These are phyloP conservation scores for Tenualosa thibaudeaui DNA, from an alignment of 2,797 vertebrate genomes.

Conservation along the genomic window DNA sequence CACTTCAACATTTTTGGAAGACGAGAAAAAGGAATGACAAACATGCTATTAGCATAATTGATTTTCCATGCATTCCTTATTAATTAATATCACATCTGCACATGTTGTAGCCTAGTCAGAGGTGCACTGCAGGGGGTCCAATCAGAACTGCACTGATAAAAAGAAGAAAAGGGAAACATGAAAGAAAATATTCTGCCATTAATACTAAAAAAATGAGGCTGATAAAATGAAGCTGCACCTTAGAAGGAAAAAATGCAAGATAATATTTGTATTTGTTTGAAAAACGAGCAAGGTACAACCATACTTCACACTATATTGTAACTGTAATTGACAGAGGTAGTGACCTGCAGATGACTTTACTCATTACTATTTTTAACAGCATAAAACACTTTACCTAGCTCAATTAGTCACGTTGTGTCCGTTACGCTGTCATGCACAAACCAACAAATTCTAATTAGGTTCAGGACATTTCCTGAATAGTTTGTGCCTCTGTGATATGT, in stretches of 20 bases:
- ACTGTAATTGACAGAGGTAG: slow-evolving; percentile 4
- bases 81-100: slow-evolving; percentile 60
- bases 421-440: slow-evolving; percentile 24
- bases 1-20: neutral
- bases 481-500: slow-evolving; percentile 32
- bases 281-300: neutral
- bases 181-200: slow-evolving; percentile 33
- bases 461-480: slow-evolving; percentile 26
- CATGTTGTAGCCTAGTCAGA: slow-evolving; percentile 45
- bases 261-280: neutral
- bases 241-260: neutral
- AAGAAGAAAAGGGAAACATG: slow-evolving; percentile 21
- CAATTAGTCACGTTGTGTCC: slow-evolving; percentile 5
- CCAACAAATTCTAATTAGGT: slow-evolving; percentile 21
- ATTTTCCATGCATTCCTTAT: slow-evolving; percentile 54
- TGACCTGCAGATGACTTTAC: slow-evolving; percentile 19
- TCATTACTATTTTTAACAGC: slow-evolving; percentile 7
- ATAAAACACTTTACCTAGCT: slow-evolving; percentile 16
- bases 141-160: slow-evolving; percentile 47
- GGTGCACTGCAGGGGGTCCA: slow-evolving; percentile 51
- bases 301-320: neutral
- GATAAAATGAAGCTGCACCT: slow-evolving; percentile 22
- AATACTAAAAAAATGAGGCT: slow-evolving; percentile 43
- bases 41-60: slow-evolving; percentile 52
- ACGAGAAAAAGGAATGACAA: slow-evolving; percentile 29